Evolutionary conservation across 2,113 vertebrate species (phyloP).

Genomic region (Ctenodactylus gundi): DNA sequence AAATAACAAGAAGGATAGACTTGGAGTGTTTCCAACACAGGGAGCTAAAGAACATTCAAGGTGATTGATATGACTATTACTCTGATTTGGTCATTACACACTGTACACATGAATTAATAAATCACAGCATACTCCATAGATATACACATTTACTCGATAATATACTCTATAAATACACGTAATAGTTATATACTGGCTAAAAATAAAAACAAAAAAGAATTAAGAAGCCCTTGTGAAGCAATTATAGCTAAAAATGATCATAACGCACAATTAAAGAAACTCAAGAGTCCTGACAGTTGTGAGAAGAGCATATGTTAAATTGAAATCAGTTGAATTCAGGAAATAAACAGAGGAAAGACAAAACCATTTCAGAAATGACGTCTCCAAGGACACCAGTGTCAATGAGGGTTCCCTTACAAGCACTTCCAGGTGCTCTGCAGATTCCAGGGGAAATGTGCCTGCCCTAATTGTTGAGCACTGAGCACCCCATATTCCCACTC

Average conservation of each 20-base stretch:
- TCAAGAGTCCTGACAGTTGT: background rate
- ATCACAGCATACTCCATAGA: background rate
- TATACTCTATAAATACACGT: background rate
- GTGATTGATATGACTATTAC: background rate
- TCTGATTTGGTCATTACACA: background rate
- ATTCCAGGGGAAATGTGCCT: accelerated
- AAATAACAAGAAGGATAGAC: background rate
- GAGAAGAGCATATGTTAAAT: background rate
- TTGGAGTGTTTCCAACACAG: background rate
- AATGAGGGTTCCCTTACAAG: background rate
- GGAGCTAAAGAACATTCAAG: background rate
- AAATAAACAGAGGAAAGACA: background rate
- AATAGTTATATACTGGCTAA: background rate
- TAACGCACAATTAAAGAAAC: background rate
- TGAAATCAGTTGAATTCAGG: background rate
- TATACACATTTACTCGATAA: too few relatives aligned
- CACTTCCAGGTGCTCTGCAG: background rate
- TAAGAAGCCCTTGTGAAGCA: background rate
- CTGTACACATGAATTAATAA: background rate
- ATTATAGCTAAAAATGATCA: background rate
- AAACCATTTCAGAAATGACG: background rate
- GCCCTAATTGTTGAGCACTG: background rate
- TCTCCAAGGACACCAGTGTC: background rate
- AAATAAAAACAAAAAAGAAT: background rate
- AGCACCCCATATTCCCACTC: background rate